Base-by-base conservation (phyloP, 30 jellyfish, hydroid and myxozoan species). In the Aurelia sp. region DNA sequence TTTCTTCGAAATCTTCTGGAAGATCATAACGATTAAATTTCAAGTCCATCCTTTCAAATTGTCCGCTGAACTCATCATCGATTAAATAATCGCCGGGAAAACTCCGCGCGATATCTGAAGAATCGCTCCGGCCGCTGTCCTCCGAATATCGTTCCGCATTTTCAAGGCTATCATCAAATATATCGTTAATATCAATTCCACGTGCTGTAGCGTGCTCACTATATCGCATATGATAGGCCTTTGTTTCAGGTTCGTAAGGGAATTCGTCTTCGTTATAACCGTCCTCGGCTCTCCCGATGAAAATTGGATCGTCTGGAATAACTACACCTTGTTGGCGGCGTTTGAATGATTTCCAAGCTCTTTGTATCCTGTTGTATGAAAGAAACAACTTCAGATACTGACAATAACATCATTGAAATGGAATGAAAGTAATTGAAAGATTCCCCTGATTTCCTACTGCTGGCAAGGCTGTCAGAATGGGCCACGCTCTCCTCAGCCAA, bases 341-440 rank as follows among this genome's bases (percentile, higher is more conserved):
- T 35, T 88, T 88, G 69, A 38, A 75, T 16, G 91, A 84, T 48
- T 79, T 77, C 96, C 96, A 88, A 10, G 96, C 96, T 67, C 96
- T 66, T 48, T 88, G 96, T 6, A 88, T 88, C 83, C 96, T 88
- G 52, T 9, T 7, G 55, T 5, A 44, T 44, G 10, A 44, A 44
- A 44, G 55, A 44, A 44, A 44, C 13, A 5, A 44, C 3, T 9
- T 8, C 9, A 7, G 15, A 44, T 44, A 27, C 33, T 27, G 2
- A 2, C 33, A 27, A 0, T 1, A 27, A 27, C 33, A 27, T 27
- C 33, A 27, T 27, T 27, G 33, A 27, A 27, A 27, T 27, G 33
- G 33, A 27, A 27, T 27, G 2, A 27, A 27, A 27, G 33, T n/a
- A n/a, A n/a, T n/a, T n/a, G n/a, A n/a, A 3, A 2, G 33, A 27